Base-by-base conservation (phyloP, 2,797 vertebrate species). In the Aeoliscus strigatus region DNA sequence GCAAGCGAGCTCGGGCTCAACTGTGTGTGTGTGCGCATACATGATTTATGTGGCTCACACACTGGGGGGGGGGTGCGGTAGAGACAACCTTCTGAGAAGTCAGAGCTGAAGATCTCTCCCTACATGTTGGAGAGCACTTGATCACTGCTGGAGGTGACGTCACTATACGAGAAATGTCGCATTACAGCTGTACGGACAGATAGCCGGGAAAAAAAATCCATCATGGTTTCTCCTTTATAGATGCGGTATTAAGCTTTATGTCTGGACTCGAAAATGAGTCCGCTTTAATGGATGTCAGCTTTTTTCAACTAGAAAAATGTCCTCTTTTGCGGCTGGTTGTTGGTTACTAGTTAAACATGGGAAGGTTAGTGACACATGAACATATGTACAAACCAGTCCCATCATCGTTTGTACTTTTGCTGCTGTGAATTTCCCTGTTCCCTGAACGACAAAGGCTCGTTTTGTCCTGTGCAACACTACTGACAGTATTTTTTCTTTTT, bases 41-140 rank as follows among this genome's bases (percentile, higher is more conserved):
- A 88, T 87, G 82, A 88, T 86, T 87, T 80, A 85, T 81, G 62
- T 49, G 51, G 71, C 67, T 83, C 83, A 82, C 14, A 61, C 41
- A 39, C 28, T 37, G 56, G 59, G 51, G 15, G 39, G 8, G 36
- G 51, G 35, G n/a, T n/a, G n/a, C n/a, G 50, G 38, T 28, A 32
- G 37, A 41, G 38, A 65, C 8, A 67, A 80, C 82, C 78, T 82
- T 82, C 57, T 32, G 38, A 9, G 9, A 43, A 67, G 44, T 32
- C 5, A 2, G 30, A 61, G 56, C 50, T 26, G 14, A 32, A 48
- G 27, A 56, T 27, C 43, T 58, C 27, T 39, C 8, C 15, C 39
- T 36, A 12, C 33, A 41, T 53, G 51, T 60, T 42, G 16, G 27
- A 53, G 44, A 49, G 40, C 15, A 32, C 14, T 38, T 23, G 38